Conservation (phyloP, 2,888 invertebrate species). For the Marronus borbonicus region DNA sequence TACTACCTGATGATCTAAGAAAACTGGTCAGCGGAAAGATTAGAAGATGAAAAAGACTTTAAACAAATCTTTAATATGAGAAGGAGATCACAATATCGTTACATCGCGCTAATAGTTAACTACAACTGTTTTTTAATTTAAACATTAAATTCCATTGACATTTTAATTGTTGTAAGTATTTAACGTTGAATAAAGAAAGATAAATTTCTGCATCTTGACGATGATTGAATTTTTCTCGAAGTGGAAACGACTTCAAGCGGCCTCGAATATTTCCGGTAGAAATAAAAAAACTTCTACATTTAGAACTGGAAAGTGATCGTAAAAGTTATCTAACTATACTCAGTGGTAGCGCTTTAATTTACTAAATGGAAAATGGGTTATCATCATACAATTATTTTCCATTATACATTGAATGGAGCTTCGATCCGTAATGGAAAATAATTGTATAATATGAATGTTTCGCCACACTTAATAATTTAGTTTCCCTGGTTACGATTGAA, state of each 20-base stretch:
- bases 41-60: no score
- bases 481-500: slow-evolving; percentile 6
- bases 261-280: slow-evolving; percentile 42
- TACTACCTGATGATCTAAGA: no score
- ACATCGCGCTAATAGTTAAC: no score
- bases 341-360: slow-evolving; percentile 26
- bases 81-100: no score
- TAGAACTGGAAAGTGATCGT: slow-evolving; percentile 55
- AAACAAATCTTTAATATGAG: no score
- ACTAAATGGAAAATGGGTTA: slow-evolving; percentile 48
- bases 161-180: slow-evolving; percentile 1
- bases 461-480: slow-evolving; percentile 2
- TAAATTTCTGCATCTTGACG: slow-evolving; percentile 1
- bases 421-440: no score
- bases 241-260: slow-evolving; percentile 17
- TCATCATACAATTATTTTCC: slow-evolving; percentile 46
- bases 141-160: background rate
- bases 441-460: no score
- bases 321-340: slow-evolving; percentile 52
- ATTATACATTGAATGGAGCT: slow-evolving; percentile 20
- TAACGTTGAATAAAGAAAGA: slow-evolving; percentile 10
- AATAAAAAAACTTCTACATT: slow-evolving; percentile 55
- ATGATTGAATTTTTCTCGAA: slow-evolving; percentile 49
- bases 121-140: no score
- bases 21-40: no score